Conservation (phyloP, 2,888 invertebrate genomes). For the Glaucopsyche alexis region DNA sequence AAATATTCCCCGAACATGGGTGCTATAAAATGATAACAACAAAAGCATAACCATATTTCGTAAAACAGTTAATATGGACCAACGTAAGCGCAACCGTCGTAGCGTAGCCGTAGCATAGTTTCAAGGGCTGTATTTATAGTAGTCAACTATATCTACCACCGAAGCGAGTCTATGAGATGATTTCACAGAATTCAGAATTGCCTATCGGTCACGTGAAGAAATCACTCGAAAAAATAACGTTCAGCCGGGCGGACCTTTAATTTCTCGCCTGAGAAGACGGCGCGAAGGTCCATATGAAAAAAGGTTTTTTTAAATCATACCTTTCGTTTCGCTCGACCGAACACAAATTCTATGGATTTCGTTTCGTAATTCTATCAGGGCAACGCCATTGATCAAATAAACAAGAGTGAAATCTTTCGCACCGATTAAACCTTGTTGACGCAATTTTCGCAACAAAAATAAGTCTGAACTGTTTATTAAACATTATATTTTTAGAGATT, state of each 20-base stretch:
- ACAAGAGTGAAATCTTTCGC: conserved; percentile 17
- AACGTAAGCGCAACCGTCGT: background rate
- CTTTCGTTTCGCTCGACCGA: conserved; percentile 51
- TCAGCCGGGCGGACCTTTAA: conserved; percentile 51
- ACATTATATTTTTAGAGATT: background rate
- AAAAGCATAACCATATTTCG: conserved; percentile 7
- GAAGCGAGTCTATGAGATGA: conserved; percentile 29
- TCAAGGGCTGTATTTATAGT: background rate
- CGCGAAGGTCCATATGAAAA: conserved; percentile 39
- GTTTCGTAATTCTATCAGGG: conserved; percentile 35
- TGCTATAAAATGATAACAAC: conserved; percentile 6
- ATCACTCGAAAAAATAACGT: conserved; percentile 52
- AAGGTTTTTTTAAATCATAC: conserved; percentile 54
- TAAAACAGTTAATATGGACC: conserved; percentile 10
- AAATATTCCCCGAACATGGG: conserved; percentile 1
- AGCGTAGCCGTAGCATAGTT: background rate
- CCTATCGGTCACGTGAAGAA: conserved; percentile 41
- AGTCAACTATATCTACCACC: background rate
- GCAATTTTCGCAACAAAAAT: background rate
- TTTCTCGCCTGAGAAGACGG: conserved; percentile 59
- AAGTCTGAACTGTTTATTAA: background rate
- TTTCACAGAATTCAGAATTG: conserved; percentile 37
- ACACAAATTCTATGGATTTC: conserved; percentile 42
- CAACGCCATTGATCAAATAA: conserved; percentile 17
- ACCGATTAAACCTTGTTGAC: conserved; percentile 13